Evolutionary conservation across 2,888 invertebrate genomes (phyloP).

Genomic region (Platycnemis pennipes): DNA sequence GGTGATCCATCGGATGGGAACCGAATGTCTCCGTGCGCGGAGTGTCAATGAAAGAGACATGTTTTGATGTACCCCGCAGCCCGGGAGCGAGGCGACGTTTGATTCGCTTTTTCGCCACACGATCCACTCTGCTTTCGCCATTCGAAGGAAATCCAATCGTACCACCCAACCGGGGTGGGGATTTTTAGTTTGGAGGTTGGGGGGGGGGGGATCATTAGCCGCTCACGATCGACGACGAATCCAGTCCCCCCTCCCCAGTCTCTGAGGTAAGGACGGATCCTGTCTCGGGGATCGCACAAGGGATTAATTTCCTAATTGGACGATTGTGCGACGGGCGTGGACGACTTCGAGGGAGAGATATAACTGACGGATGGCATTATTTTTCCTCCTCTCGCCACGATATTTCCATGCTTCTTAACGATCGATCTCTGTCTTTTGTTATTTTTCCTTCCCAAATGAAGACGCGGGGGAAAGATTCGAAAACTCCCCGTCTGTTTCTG

Average conservation of each 20-base stretch:
- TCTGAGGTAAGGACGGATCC: not conserved
- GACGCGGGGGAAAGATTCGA: not conserved
- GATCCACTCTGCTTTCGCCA: not conserved
- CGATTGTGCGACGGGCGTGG: slow-evolving; percentile 13
- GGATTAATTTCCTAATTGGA: slow-evolving; percentile 30
- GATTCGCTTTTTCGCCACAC: not conserved
- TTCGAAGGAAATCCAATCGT: not conserved
- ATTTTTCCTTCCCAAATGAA: not conserved
- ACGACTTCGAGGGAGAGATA: not conserved
- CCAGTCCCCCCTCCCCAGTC: not conserved
- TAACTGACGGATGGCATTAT: not conserved
- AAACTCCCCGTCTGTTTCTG: not conserved
- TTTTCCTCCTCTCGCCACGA: not conserved
- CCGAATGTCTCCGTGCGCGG: too few relatives aligned
- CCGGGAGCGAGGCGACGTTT: not conserved
- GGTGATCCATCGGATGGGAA: too few relatives aligned
- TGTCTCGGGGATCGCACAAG: slow-evolving; percentile 21
- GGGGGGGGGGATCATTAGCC: slow-evolving; percentile 7
- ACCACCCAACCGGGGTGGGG: not conserved
- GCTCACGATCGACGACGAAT: not conserved
- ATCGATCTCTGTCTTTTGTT: not conserved
- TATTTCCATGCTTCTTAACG: not conserved
- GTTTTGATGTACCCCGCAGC: not conserved
- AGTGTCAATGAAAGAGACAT: too few relatives aligned
- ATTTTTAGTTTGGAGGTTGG: too few relatives aligned